These are phyloP conservation scores for Harlomillsia oculata DNA, from an alignment of 1,140 invertebrate genomes.

Conservation along the genomic window DNA sequence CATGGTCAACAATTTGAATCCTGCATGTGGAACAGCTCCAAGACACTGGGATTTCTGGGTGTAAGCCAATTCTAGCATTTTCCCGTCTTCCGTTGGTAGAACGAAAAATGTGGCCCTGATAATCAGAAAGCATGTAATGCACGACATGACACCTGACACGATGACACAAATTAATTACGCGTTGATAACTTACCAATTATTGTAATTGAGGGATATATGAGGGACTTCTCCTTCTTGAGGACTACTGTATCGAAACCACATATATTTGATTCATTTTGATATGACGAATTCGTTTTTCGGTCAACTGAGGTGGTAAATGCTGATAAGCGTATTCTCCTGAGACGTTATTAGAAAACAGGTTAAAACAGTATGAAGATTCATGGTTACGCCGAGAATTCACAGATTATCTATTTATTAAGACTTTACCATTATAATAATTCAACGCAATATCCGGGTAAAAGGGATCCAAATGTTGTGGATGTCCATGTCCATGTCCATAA, in stretches of 20 bases:
- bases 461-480: no score
- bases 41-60: neutral
- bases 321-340: neutral
- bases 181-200: slow-evolving; percentile 1
- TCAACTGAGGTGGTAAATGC: neutral
- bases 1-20: neutral
- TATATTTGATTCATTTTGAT: slow-evolving; percentile 3
- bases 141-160: neutral
- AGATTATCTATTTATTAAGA: no score
- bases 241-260: neutral
- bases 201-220: neutral
- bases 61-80: neutral
- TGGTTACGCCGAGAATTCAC: no score
- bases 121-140: neutral
- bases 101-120: slow-evolving; percentile 1
- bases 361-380: no score
- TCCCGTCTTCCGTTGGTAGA: neutral
- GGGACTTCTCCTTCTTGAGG: neutral
- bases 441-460: no score
- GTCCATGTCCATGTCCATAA: no score
- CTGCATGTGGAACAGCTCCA: neutral
- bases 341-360: no score
- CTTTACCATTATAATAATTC: no score
- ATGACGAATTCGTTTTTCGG: neutral
- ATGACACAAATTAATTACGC: neutral